Conservation (phyloP, 1,140 invertebrate species). For the Temnothorax curvispinosus region DNA sequence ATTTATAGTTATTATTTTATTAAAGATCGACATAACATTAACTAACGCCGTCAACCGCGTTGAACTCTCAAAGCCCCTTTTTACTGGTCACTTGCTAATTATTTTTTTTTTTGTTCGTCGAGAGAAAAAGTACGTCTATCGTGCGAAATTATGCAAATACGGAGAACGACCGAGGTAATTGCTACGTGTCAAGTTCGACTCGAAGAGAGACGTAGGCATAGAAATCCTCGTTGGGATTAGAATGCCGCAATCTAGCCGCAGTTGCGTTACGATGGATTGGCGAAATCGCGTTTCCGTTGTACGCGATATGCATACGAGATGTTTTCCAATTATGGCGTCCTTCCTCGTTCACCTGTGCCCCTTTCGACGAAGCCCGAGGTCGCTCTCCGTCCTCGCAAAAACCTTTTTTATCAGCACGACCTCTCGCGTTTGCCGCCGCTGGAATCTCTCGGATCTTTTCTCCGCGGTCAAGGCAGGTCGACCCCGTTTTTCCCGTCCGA, state of each 20-base stretch:
- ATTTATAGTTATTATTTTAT: too few relatives aligned
- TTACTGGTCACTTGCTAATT: too few relatives aligned
- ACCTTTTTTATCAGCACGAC: background rate
- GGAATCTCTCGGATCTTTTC: background rate
- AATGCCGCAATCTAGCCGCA: constrained; percentile 15
- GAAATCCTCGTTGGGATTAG: background rate
- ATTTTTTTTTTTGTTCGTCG: background rate
- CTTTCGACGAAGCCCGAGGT: background rate
- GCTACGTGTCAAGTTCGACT: constrained; percentile 38
- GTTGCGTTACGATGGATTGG: background rate
- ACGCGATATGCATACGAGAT: background rate
- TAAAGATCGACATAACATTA: too few relatives aligned
- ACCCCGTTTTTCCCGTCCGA: background rate
- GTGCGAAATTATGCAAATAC: constrained; percentile 32
- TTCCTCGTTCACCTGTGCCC: constrained; percentile 15
- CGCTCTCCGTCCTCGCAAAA: background rate
- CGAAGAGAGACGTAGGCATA: background rate
- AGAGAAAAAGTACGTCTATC: background rate
- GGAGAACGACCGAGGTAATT: constrained; percentile 3
- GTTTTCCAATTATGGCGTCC: constrained; percentile 10
- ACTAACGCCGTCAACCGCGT: too few relatives aligned
- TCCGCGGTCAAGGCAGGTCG: background rate
- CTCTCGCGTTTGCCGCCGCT: background rate
- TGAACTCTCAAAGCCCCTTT: too few relatives aligned
- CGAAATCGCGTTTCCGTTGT: constrained; percentile 20